Evolutionary conservation across 1,140 invertebrate genomes (phyloP).

Genomic region (Armadillidium nasatum): DNA sequence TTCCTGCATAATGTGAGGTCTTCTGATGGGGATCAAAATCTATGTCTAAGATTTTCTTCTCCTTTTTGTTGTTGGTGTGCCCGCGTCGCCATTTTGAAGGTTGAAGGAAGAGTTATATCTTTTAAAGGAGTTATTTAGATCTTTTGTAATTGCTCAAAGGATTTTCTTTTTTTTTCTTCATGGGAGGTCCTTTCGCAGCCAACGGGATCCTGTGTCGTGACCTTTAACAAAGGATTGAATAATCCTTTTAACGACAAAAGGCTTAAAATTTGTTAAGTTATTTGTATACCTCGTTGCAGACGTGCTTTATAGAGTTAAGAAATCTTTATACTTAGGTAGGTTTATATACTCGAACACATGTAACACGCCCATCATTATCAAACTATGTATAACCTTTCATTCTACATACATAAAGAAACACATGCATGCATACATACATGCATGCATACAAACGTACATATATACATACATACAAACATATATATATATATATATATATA

Average conservation of each 20-base stretch:
- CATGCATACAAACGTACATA: too few relatives aligned
- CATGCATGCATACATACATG: too few relatives aligned
- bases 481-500: too few relatives aligned
- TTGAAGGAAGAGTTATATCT: not conserved
- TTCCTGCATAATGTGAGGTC: too few relatives aligned
- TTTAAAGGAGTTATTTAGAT: slow-evolving; percentile 3
- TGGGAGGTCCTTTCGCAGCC: not conserved
- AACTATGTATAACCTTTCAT: too few relatives aligned
- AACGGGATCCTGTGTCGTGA: not conserved
- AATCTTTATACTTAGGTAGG: not conserved
- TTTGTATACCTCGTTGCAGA: not conserved
- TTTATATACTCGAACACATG: not conserved
- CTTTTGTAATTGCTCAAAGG: not conserved
- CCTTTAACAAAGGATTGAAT: not conserved
- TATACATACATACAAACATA: too few relatives aligned
- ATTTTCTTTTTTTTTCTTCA: not conserved
- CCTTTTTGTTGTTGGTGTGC: not conserved
- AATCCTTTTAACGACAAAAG: not conserved
- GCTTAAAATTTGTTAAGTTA: not conserved
- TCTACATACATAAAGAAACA: not conserved
- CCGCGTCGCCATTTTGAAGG: not conserved
- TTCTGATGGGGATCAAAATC: too few relatives aligned
- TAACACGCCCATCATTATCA: too few relatives aligned
- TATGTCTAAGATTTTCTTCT: not conserved
- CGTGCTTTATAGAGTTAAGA: slow-evolving; percentile 4